A percentile compares a stretch with the other conserved stretches of the same genome.
phyloP scores from a whole-genome alignment of 2,797 vertebrate genomes.

The Synanceia verrucosa region DNA sequence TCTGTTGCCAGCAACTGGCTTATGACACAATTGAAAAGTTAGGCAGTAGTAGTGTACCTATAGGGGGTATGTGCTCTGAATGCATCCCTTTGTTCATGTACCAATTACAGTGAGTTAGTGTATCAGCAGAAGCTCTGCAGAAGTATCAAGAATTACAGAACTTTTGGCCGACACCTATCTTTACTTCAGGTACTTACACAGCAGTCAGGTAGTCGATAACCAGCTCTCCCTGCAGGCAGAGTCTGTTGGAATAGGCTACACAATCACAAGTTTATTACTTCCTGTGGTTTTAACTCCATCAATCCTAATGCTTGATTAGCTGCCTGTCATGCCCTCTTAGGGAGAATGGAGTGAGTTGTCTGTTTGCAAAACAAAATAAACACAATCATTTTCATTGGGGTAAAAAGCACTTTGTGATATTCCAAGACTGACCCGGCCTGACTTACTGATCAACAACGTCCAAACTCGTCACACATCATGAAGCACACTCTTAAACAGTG shows the following conservation, averaged over 20 bases:
- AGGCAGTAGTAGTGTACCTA: constrained; percentile 18
- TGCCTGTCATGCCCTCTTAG: background rate
- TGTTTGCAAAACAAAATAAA: background rate
- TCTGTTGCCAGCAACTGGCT: constrained; percentile 59
- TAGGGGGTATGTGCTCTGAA: constrained; percentile 43
- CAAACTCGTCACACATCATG: background rate
- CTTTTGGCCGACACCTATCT: constrained; percentile 15
- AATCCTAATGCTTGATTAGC: background rate
- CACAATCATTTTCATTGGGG: background rate
- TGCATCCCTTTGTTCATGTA: constrained; percentile 49
- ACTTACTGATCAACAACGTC: background rate
- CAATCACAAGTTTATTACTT: background rate
- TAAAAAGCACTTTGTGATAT: too few species aligned
- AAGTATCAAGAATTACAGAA: constrained; percentile 12
- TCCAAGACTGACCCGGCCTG: background rate
- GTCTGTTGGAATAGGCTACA: background rate
- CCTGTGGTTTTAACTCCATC: background rate
- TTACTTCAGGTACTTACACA: constrained; percentile 26
- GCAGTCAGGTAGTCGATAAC: constrained; percentile 13
- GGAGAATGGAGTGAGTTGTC: background rate
- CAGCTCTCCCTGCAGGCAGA: background rate
- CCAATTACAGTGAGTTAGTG: constrained; percentile 65
- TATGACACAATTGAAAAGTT: constrained; percentile 56
- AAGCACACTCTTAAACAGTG: background rate
- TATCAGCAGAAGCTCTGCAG: constrained; percentile 9